These are phyloP conservation scores for Hestina assimilis DNA, from an alignment of 1,140 invertebrate species.

Conservation along the genomic window DNA sequence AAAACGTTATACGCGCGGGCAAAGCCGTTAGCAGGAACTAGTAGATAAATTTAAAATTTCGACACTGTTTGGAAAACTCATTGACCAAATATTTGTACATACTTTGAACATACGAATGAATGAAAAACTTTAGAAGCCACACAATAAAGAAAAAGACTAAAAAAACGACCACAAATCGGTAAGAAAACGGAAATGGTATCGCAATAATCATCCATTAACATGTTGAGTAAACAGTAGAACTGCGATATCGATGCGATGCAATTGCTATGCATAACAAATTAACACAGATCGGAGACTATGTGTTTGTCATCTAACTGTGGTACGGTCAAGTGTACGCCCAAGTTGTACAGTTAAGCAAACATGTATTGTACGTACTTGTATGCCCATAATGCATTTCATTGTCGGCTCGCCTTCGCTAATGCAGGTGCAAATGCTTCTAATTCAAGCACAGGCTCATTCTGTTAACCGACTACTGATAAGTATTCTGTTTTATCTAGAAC, in stretches of 20 bases:
- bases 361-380: slow-evolving; percentile 53
- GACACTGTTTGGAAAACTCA: no score
- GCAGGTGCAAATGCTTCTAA: slow-evolving; percentile 51
- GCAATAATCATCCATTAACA: slow-evolving; percentile 1
- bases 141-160: no score
- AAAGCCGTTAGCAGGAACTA: no score
- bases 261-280: slow-evolving; percentile 63
- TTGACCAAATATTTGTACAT: no score
- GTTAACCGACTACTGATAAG: slow-evolving; percentile 22
- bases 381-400: slow-evolving; percentile 68
- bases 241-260: slow-evolving; percentile 33
- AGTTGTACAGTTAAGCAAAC: slow-evolving; percentile 67
- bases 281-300: slow-evolving; percentile 52
- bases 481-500: slow-evolving; percentile 24
- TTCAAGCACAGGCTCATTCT: slow-evolving; percentile 24
- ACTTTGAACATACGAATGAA: no score
- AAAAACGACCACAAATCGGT: no score
- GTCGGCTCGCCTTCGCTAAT: slow-evolving; percentile 53
- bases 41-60: no score
- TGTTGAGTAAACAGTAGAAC: not conserved
- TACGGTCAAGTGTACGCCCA: slow-evolving; percentile 57
- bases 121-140: no score
- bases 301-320: slow-evolving; percentile 68
- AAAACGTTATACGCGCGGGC: no score
- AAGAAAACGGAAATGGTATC: no score